Percentiles rank a stretch among this genome's conserved stretches.
phyloP scores from a whole-genome alignment of 2,113 vertebrate species.

The Esox niger region DNA sequence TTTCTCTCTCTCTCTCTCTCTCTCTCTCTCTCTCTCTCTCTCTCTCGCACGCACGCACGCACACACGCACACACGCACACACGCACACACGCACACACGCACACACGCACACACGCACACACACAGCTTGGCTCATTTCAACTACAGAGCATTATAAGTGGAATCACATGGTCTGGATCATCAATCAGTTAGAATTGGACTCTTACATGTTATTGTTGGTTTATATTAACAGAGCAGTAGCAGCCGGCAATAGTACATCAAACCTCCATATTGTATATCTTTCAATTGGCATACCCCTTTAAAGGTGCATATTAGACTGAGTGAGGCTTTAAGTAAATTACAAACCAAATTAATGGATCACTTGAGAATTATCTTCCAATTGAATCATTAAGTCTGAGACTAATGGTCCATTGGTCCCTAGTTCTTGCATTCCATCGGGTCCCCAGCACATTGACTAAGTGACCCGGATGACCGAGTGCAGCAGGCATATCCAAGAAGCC shows the following conservation, averaged over 20 bases:
- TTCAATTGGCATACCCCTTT: not conserved
- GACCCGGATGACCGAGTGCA: too few species aligned
- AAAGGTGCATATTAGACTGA: not conserved
- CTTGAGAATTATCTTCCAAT: not conserved
- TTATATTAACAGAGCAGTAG: too few species aligned
- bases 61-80: too few species aligned
- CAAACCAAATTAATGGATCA: not conserved
- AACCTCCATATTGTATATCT: not conserved
- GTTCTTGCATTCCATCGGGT: too few species aligned
- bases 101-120: slow-evolving; percentile 1
- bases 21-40: too few species aligned
- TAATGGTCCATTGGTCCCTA: too few species aligned
- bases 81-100: not conserved
- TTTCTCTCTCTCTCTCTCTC: too few species aligned
- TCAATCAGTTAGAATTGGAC: slow-evolving; percentile 24
- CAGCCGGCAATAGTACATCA: too few species aligned
- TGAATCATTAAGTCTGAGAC: too few species aligned
- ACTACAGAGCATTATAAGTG: not conserved
- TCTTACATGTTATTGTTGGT: not conserved
- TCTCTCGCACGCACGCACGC: not conserved
- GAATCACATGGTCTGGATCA: not conserved
- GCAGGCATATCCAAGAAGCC: too few species aligned
- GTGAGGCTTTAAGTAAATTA: slow-evolving; percentile 6
- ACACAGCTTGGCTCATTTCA: not conserved
- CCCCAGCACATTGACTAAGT: too few species aligned